Conservation (phyloP, 2,797 vertebrate genomes). For the Tenualosa thibaudeaui region DNA sequence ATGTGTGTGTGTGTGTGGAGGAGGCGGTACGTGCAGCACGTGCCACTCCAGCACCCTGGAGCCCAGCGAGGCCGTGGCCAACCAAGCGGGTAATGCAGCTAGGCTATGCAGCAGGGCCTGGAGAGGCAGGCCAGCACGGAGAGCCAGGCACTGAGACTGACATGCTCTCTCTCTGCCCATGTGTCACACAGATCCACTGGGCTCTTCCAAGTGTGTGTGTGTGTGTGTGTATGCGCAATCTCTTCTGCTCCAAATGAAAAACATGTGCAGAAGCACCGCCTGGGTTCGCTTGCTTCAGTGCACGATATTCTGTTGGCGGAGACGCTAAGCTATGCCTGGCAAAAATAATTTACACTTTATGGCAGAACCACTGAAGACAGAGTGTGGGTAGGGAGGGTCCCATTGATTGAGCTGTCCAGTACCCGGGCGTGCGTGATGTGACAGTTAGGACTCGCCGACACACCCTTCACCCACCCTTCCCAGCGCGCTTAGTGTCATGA, state of each 20-base stretch:
- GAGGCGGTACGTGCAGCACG: slow-evolving; percentile 30
- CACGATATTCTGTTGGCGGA: neutral
- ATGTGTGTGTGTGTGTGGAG: neutral
- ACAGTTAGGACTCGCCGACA: neutral
- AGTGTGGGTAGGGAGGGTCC: neutral
- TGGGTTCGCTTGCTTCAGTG: neutral
- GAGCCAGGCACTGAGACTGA: slow-evolving; percentile 21
- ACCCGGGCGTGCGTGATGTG: neutral
- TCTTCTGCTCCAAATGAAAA: slow-evolving; percentile 33
- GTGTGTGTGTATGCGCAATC: slow-evolving; percentile 1
- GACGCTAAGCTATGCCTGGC: neutral
- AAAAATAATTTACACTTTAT: neutral
- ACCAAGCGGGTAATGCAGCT: slow-evolving; percentile 56
- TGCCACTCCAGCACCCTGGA: slow-evolving; percentile 50
- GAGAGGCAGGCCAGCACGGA: slow-evolving; percentile 34
- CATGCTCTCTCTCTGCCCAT: slow-evolving; percentile 38
- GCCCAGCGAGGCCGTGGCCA: slow-evolving; percentile 26
- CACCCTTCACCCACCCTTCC: neutral
- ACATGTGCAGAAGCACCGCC: neutral
- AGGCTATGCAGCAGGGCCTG: neutral
- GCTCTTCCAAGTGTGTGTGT: slow-evolving; percentile 32
- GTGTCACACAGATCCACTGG: slow-evolving; percentile 49
- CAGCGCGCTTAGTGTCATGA: neutral
- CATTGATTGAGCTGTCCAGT: neutral
- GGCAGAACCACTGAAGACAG: neutral